phyloP scores from a whole-genome alignment of 2,888 invertebrate genomes.

The Fragum sueziense region DNA sequence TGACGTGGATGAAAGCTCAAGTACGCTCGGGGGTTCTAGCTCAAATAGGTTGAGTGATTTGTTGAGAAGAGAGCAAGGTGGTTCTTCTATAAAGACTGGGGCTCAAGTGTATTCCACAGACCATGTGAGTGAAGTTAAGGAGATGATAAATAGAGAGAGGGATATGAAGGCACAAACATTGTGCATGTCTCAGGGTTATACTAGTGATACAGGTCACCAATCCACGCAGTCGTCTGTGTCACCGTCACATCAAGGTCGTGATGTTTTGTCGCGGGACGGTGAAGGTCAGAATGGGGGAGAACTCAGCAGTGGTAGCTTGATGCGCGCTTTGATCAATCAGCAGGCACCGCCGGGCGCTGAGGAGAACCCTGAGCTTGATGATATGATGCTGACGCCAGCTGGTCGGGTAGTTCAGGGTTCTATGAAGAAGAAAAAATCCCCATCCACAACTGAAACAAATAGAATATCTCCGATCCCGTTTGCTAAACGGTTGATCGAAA shows the following conservation, averaged over 20 bases:
- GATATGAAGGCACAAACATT: neutral
- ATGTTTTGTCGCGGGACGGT: neutral
- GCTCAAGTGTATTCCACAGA: neutral
- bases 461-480: neutral
- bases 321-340: conserved; percentile 46
- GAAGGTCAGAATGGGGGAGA: neutral
- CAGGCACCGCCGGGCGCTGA: conserved; percentile 40
- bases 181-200: neutral
- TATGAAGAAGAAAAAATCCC: neutral
- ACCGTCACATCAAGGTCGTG: neutral
- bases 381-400: conserved; percentile 37
- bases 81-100: neutral
- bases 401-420: conserved; percentile 8
- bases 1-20: too few relatives aligned
- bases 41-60: neutral
- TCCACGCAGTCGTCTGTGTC: neutral
- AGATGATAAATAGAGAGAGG: neutral
- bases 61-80: neutral
- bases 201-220: neutral
- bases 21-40: too few relatives aligned
- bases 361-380: conserved; percentile 34
- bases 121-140: neutral
- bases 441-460: neutral
- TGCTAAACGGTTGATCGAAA: neutral
- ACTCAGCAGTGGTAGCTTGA: conserved; percentile 35